Evolutionary conservation across 2,113 vertebrate genomes (phyloP).

Genomic region (Crotophaga sulcirostris): DNA sequence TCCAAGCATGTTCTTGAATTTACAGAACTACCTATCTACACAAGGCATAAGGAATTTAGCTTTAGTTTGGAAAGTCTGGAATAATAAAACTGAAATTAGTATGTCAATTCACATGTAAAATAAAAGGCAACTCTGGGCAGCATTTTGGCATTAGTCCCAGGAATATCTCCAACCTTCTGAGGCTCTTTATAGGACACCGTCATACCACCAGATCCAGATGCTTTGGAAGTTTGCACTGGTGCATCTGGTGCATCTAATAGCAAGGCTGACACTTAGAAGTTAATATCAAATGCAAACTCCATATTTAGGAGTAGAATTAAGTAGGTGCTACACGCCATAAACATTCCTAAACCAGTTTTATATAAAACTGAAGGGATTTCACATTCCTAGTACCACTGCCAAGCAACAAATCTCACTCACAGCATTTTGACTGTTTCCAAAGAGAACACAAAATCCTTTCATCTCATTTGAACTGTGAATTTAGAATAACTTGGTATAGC

Average conservation of each 20-base stretch:
- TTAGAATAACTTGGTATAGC: background rate
- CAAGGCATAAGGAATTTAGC: background rate
- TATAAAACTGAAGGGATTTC: background rate
- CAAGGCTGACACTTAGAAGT: background rate
- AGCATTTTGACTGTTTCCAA: background rate
- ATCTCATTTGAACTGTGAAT: background rate
- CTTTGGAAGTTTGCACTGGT: background rate
- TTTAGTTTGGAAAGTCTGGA: background rate
- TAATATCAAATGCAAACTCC: background rate
- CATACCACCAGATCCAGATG: background rate
- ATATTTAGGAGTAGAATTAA: background rate
- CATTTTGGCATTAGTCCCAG: background rate
- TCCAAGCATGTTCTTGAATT: background rate
- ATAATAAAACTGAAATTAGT: background rate
- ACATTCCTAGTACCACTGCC: background rate
- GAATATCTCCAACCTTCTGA: background rate
- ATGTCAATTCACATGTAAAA: background rate
- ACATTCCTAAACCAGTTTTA: background rate
- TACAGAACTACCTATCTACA: background rate
- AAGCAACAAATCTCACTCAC: background rate
- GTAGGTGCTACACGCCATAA: background rate
- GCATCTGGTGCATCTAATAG: background rate
- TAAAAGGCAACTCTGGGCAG: background rate
- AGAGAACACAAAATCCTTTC: background rate
- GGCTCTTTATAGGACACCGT: background rate